Evolutionary conservation across 2,797 vertebrate genomes (phyloP), one percentile per base, ranked within the genome.

Genomic region (Gymnoscopelus microlampas): DNA sequence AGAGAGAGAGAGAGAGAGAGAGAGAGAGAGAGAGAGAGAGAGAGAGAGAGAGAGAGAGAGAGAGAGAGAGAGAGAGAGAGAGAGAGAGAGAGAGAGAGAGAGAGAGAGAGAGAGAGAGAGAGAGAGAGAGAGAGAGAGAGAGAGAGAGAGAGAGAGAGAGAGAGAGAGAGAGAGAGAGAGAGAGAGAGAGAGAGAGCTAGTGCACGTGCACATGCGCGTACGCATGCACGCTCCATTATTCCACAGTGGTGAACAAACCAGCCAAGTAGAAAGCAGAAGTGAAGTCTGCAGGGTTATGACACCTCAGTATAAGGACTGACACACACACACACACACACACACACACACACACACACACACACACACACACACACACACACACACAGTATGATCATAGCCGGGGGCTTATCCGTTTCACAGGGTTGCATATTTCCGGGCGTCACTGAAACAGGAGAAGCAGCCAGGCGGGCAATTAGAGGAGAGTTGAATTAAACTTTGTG

Each of bases 391-490:
- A 29, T 65, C 3, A 63, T 15, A 77, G 66, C 47, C 3, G 67
- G 53, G 39, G 51, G 72, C 63, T 74, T 61, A 50, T 66, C 53
- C 59, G 49, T 70, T 67, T 76, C 32, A 62, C 51, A 70, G 50
- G 59, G 74, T 73, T 68, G 44, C 48, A 60, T 75, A 61, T 49
- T 65, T 67, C 53, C 26, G 5, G 51, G 55, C 39, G 63, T 74
- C 53, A 70, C 6, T 63, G 62, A 74, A 83, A 60, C 59, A 70
- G 58, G 47, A 63, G 57, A 68, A 66, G 49, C 58, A 63, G 53
- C 23, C 58, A 49, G 58, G 44, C 54, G 63, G 24, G 44, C 58
- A 85, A 57, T 74, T 70, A 79, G 62, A 72, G 29, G 67, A 55
- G 49, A 71, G 51, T 10, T 66, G 11, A 77, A 71, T 69, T 56